Evolutionary conservation across 2,797 vertebrate species (phyloP).

Genomic region (Sciurus vulgaris): DNA sequence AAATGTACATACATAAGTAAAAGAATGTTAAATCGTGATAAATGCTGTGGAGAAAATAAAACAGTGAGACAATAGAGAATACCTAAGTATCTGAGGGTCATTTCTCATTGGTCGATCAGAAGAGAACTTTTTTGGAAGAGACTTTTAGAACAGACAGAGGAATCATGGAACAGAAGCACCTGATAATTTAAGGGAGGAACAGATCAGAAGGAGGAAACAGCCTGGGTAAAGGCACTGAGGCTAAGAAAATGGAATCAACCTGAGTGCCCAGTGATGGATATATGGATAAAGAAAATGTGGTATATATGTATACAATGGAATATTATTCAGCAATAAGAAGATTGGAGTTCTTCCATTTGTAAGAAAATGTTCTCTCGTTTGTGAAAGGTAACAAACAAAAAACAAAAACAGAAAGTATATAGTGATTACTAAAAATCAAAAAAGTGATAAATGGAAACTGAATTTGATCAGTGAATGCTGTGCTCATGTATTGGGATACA

Average conservation of each 20-base stretch:
- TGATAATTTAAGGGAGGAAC: background rate
- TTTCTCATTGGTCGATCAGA: background rate
- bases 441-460: background rate
- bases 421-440: background rate
- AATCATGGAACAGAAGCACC: background rate
- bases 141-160: background rate
- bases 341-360: background rate
- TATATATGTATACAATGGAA: background rate
- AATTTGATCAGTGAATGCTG: background rate
- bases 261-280: background rate
- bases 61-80: background rate
- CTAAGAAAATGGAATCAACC: background rate
- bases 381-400: background rate
- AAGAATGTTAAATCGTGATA: background rate
- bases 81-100: background rate
- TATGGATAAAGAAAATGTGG: background rate
- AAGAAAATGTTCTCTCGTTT: background rate
- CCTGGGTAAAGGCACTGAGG: background rate
- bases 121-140: background rate
- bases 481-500: too few relatives aligned
- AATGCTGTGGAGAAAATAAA: slow-evolving; percentile 44
- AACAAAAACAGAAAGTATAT: background rate
- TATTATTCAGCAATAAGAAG: background rate
- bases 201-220: background rate
- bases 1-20: background rate